These are phyloP conservation scores for Tautogolabrus adspersus DNA, from an alignment of 2,113 vertebrate genomes.

Conservation along the genomic window DNA sequence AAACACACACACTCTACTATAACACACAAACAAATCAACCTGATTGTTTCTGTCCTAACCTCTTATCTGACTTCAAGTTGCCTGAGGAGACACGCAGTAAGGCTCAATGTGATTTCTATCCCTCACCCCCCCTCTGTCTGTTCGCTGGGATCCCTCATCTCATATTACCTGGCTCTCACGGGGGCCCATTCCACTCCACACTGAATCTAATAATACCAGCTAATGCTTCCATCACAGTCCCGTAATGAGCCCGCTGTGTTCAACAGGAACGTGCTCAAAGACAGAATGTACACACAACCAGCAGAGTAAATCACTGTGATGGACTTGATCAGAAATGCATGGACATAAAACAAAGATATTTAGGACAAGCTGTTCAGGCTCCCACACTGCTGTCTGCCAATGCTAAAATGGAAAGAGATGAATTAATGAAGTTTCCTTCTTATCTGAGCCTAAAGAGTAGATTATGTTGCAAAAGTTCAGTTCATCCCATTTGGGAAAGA, in stretches of 20 bases:
- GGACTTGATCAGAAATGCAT: constrained; percentile 42
- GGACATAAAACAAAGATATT: constrained; percentile 48
- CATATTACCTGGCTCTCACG: constrained; percentile 62
- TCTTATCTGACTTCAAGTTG: constrained; percentile 29
- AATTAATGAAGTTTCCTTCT: constrained; percentile 18
- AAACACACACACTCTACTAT: constrained; percentile 24
- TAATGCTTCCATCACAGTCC: constrained; percentile 66
- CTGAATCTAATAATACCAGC: constrained; percentile 74
- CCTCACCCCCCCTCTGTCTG: not conserved
- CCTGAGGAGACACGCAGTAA: constrained; percentile 18
- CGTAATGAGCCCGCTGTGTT: constrained; percentile 56
- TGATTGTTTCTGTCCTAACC: not conserved
- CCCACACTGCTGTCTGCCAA: not conserved
- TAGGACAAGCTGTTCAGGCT: constrained; percentile 47
- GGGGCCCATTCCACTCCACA: constrained; percentile 48
- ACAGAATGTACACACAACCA: constrained; percentile 51
- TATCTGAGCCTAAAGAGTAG: constrained; percentile 21
- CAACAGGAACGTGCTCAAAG: constrained; percentile 42
- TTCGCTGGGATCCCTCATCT: constrained; percentile 38
- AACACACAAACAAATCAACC: not conserved
- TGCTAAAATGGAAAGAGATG: constrained; percentile 18
- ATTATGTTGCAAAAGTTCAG: not conserved
- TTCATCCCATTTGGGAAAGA: not conserved
- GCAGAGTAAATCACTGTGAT: constrained; percentile 55
- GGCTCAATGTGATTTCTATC: constrained; percentile 22